Conservation (phyloP, 2,888 invertebrate genomes). For the Ornithoptera priamus region DNA sequence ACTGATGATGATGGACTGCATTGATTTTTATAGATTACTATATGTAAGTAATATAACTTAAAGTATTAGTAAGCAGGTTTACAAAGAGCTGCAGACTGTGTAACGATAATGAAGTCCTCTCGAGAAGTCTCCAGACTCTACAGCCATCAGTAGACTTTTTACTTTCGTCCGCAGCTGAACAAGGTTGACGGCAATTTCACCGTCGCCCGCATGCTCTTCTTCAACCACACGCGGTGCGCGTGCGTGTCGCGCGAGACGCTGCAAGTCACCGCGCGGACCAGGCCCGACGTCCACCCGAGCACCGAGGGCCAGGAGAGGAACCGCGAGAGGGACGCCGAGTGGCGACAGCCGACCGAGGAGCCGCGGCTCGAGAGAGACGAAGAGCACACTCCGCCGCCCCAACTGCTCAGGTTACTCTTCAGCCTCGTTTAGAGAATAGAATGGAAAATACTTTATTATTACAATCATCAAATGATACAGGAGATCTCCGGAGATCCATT, state of each 20-base stretch:
- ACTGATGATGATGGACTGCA: too few relatives aligned
- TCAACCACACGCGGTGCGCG: conserved; percentile 68
- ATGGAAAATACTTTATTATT: too few relatives aligned
- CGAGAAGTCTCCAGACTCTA: too few relatives aligned
- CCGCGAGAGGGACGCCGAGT: conserved; percentile 49
- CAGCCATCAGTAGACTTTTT: too few relatives aligned
- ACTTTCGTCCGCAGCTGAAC: conserved; percentile 47
- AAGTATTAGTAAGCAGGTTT: too few relatives aligned
- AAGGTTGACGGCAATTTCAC: conserved; percentile 58
- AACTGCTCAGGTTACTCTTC: conserved; percentile 54
- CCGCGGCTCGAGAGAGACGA: conserved; percentile 50
- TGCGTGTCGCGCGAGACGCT: conserved; percentile 61
- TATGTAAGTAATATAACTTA: too few relatives aligned
- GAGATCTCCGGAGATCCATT: too few relatives aligned
- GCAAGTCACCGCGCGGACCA: conserved; percentile 43
- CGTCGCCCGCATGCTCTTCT: conserved; percentile 61
- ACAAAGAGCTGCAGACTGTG: too few relatives aligned
- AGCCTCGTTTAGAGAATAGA: not conserved
- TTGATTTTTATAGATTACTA: too few relatives aligned
- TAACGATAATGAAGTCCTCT: too few relatives aligned
- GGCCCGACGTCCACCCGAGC: conserved; percentile 33
- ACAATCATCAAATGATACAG: too few relatives aligned
- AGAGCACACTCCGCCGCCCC: conserved; percentile 60
- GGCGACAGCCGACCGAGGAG: conserved; percentile 54
- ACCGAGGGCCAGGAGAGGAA: conserved; percentile 36